These are phyloP conservation scores for Cladopsammia gracilis DNA, from an alignment of 64 coral and sea anemone species.

Conservation along the genomic window DNA sequence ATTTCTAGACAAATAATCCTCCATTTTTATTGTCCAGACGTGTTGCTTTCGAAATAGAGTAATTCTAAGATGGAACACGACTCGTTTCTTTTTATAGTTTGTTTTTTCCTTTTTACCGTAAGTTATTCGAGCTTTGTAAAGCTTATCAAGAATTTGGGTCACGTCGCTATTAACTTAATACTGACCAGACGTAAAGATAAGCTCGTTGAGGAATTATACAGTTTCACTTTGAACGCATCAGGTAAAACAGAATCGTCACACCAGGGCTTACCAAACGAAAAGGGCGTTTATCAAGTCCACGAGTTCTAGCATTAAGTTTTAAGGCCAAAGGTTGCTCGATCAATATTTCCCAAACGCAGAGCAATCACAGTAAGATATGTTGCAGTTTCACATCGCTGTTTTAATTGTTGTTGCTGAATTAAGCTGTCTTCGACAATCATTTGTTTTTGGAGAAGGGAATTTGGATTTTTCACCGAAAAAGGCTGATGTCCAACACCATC, in stretches of 20 bases:
- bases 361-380: not conserved
- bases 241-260: not conserved
- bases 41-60: not conserved
- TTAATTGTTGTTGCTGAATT: conserved; percentile 3
- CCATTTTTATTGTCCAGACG: not conserved
- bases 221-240: not conserved
- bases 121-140: conserved; percentile 23
- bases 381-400: not conserved
- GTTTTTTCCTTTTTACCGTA: not conserved
- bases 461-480: not conserved
- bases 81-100: not conserved
- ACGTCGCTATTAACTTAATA: not conserved
- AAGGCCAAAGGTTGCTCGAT: conserved; percentile 9
- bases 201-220: not conserved
- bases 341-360: not conserved
- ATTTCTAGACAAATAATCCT: not conserved
- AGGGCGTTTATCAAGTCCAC: not conserved
- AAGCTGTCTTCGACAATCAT: not conserved
- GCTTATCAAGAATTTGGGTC: conserved; percentile 39
- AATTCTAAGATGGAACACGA: not conserved
- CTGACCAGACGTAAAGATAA: not conserved
- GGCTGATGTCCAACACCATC: not conserved
- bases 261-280: not conserved
- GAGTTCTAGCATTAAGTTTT: not conserved
- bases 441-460: conserved; percentile 6